These are phyloP conservation scores for Taeniopygia guttata DNA, from an alignment of 2,797 vertebrate species.

Conservation along the genomic window DNA sequence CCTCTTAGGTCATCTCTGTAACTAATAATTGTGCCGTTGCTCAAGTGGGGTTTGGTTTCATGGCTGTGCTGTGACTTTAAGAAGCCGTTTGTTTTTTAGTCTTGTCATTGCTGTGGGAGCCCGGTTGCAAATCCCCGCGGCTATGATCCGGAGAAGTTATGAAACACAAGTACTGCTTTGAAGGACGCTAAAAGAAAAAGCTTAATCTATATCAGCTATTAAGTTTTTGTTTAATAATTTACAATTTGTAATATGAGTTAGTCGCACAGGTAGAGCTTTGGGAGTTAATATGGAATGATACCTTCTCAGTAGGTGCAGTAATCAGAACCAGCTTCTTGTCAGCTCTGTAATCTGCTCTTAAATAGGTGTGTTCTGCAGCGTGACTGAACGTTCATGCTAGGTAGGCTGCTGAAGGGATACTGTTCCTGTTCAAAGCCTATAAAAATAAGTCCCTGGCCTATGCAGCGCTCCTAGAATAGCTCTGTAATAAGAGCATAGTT, in stretches of 20 bases:
- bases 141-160: background rate
- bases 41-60: background rate
- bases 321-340: background rate
- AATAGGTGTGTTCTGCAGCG: background rate
- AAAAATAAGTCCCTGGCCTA: constrained; percentile 17
- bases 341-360: background rate
- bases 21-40: background rate
- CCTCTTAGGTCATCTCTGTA: background rate
- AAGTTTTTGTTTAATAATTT: constrained; percentile 24
- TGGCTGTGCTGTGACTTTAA: background rate
- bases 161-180: background rate
- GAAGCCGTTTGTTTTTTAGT: background rate
- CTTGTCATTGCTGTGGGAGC: background rate
- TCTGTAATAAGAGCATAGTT: constrained; percentile 29
- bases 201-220: background rate
- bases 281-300: background rate
- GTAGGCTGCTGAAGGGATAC: background rate
- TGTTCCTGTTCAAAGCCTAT: background rate
- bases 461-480: constrained; percentile 10
- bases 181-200: background rate
- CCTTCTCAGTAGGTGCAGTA: background rate
- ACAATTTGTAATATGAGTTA: background rate
- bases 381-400: background rate
- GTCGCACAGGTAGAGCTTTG: background rate
- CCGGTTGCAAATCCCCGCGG: background rate